phyloP scores from a whole-genome alignment of 1,140 invertebrate genomes.

The Rhagoletis zephyria region DNA sequence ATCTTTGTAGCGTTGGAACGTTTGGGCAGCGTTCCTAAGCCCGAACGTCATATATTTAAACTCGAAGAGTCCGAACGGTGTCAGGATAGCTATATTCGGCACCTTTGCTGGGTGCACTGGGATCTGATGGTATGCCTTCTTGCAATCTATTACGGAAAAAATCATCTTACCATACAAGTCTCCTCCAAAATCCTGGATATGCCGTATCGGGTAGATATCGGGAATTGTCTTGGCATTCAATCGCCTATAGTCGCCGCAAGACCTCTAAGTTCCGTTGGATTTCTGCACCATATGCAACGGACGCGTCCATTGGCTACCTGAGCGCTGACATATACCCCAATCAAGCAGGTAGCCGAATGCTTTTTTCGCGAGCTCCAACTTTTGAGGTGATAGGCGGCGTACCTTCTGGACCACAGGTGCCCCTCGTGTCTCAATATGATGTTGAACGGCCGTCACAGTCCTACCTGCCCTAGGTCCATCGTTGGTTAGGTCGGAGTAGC shows the following conservation, averaged over 20 bases:
- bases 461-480: no score
- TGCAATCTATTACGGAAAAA: slow-evolving; percentile 74
- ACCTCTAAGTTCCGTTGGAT: slow-evolving; percentile 60
- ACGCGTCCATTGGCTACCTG: slow-evolving; percentile 52
- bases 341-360: no score
- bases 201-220: slow-evolving; percentile 75
- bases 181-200: slow-evolving; percentile 43
- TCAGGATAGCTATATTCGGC: slow-evolving; percentile 68
- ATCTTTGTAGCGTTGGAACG: slow-evolving; percentile 75
- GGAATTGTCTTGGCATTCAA: slow-evolving; percentile 69
- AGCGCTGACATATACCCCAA: no score
- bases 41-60: slow-evolving; percentile 71
- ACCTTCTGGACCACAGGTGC: no score
- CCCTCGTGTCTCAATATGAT: no score
- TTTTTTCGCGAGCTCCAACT: no score
- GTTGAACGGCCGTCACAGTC: no score
- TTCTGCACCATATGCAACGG: no score
- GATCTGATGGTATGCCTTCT: slow-evolving; percentile 75
- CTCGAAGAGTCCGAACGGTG: slow-evolving; percentile 71
- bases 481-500: no score
- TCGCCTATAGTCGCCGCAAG: slow-evolving; percentile 73
- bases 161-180: slow-evolving; percentile 59
- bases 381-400: no score
- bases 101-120: slow-evolving; percentile 66
- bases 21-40: slow-evolving; percentile 67